phyloP scores from a whole-genome alignment of 1,140 invertebrate genomes.

The Pinna nobilis region DNA sequence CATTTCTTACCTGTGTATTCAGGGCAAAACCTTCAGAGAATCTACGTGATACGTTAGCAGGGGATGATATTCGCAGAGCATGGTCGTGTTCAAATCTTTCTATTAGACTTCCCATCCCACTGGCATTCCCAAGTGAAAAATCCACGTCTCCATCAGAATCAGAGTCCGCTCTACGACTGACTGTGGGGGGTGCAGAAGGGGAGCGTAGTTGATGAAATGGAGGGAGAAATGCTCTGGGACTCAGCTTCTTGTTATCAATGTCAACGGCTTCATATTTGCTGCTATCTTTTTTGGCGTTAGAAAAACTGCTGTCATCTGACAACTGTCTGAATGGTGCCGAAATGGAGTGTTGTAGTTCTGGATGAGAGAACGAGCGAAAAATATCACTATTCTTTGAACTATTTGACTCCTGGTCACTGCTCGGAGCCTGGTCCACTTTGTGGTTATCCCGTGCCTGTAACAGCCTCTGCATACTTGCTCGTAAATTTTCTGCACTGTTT shows the following conservation, averaged over 20 bases:
- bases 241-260: conserved; percentile 58
- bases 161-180: conserved; percentile 47
- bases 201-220: conserved; percentile 54
- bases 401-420: conserved; percentile 66
- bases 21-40: conserved; percentile 28
- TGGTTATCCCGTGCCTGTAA: conserved; percentile 65
- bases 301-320: conserved; percentile 29
- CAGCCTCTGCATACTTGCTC: conserved; percentile 69
- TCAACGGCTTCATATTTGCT: conserved; percentile 51
- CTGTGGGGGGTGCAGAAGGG: conserved; percentile 64
- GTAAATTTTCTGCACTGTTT: conserved; percentile 60
- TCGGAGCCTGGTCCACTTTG: conserved; percentile 37
- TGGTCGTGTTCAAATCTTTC: conserved; percentile 38
- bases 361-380: conserved; percentile 34
- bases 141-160: conserved; percentile 42
- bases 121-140: conserved; percentile 19
- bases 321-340: conserved; percentile 56
- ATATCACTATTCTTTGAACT: conserved; percentile 39
- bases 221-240: conserved; percentile 62
- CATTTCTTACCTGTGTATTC: conserved; percentile 16
- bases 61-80: conserved; percentile 34
- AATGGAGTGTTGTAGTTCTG: conserved; percentile 41
- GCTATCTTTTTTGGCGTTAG: conserved; percentile 1
- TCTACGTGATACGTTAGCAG: conserved; percentile 23
- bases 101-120: conserved; percentile 36